A percentile compares a stretch with the other conserved stretches of the same genome.
Conservation (phyloP, 2,797 vertebrate species). For the Echiichthys vipera region DNA sequence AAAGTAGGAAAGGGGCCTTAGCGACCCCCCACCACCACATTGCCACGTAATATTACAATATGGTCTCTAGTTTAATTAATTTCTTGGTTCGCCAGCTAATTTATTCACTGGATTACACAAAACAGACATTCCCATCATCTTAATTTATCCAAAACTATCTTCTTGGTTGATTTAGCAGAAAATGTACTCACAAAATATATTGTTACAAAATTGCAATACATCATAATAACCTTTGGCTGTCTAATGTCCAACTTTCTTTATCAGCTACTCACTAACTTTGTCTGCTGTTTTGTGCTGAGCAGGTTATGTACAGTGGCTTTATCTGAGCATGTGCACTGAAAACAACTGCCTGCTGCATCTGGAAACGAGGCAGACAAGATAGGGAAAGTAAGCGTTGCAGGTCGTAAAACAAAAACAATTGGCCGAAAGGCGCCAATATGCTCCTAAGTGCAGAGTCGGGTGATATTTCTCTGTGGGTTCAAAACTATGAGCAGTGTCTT, state of each 20-base stretch:
- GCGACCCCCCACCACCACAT: no score
- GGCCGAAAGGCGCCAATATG: not conserved
- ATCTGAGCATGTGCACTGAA: not conserved
- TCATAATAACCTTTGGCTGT: not conserved
- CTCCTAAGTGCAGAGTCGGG: not conserved
- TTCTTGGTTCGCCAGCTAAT: no score
- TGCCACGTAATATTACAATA: no score
- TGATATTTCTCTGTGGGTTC: not conserved
- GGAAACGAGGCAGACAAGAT: not conserved
- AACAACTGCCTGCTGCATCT: conserved; percentile 5
- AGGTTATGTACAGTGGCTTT: not conserved
- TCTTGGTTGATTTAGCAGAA: no score
- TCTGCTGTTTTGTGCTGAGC: not conserved
- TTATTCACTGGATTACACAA: no score
- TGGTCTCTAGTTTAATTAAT: no score
- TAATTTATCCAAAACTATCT: no score
- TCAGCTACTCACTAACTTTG: not conserved
- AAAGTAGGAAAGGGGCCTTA: no score
- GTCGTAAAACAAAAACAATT: conserved; percentile 19
- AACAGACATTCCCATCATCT: no score
- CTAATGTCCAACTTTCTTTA: not conserved
- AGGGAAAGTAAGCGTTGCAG: not conserved
- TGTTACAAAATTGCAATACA: no score
- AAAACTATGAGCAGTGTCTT: no score
- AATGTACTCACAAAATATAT: no score